Evolutionary conservation across 2,113 vertebrate species (phyloP), one percentile per base, ranked within the genome.

Genomic region (Stictonetta naevosa): DNA sequence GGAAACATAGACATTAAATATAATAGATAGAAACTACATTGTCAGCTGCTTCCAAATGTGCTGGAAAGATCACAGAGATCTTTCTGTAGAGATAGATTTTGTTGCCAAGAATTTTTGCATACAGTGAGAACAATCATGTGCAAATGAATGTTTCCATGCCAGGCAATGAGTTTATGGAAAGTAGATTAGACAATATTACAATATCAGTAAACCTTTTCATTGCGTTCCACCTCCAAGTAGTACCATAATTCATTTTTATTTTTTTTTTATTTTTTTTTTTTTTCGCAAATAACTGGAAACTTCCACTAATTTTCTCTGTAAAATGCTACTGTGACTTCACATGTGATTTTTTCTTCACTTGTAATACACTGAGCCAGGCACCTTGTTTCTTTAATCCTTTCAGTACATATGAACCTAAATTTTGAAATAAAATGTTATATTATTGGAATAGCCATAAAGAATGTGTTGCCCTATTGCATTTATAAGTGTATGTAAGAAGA

Each of bases 31-130:
- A 95, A 95, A 73, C 68, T 79, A 84, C 50, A 29, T 33, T 92
- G 86, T 92, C 88, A 94, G 68, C 81, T 93, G 33, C 83, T 94
- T 96, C 78, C 81, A 94, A 95, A 96, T 58, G 83, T 90, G 78
- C 42, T 7, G 6, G 81, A 76, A 94, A 87, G 86, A 96, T 96
- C 92, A 97, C 55, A 93, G 93, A 92, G 96, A 95, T 96, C 90
- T 75, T n/a, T 36, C 60, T 84, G 60, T 31, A 64, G 40, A 88
- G 94, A 97, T 92, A 91, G 94, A 88, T 10, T 36, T 25, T 77
- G 38, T 94, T 97, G 63, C 25, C 55, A 79, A 88, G 87, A 92
- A 63, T 40, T 87, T 76, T 93, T 96, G 74, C 94, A 92, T 91
- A 66, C 52, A 90, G 42, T 92, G 86, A 89, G 95, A 94, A 92